These are phyloP conservation scores for Drepana falcataria DNA, from an alignment of 2,888 invertebrate genomes.

Conservation along the genomic window DNA sequence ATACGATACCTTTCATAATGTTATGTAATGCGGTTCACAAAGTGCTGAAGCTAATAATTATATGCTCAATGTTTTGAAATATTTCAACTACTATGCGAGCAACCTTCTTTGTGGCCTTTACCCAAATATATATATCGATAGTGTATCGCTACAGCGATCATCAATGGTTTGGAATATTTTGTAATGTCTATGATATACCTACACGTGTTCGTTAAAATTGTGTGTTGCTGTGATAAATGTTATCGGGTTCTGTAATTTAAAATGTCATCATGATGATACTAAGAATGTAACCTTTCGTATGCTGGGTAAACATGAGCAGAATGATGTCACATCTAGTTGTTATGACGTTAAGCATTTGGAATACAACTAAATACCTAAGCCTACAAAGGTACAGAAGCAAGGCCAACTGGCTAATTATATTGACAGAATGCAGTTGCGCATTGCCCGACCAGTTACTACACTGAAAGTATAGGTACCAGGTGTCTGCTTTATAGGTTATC, in stretches of 20 bases:
- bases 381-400: background rate
- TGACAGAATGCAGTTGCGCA: background rate
- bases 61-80: background rate
- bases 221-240: background rate
- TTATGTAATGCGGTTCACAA: background rate
- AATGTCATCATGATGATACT: background rate
- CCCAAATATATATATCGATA: background rate
- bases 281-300: background rate
- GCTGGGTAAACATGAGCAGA: background rate
- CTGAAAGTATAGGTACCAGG: no score
- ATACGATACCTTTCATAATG: conserved; percentile 1
- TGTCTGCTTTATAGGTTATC: no score
- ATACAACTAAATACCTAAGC: background rate
- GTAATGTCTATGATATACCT: no score
- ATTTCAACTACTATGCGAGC: background rate
- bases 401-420: background rate
- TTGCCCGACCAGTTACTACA: background rate
- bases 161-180: background rate
- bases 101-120: background rate
- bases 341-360: background rate
- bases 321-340: background rate
- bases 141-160: background rate
- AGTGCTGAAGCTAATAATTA: no score
- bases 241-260: background rate
- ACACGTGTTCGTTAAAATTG: no score